Evolutionary conservation across 2,797 vertebrate species (phyloP).

Genomic region (Oreortyx pictus): DNA sequence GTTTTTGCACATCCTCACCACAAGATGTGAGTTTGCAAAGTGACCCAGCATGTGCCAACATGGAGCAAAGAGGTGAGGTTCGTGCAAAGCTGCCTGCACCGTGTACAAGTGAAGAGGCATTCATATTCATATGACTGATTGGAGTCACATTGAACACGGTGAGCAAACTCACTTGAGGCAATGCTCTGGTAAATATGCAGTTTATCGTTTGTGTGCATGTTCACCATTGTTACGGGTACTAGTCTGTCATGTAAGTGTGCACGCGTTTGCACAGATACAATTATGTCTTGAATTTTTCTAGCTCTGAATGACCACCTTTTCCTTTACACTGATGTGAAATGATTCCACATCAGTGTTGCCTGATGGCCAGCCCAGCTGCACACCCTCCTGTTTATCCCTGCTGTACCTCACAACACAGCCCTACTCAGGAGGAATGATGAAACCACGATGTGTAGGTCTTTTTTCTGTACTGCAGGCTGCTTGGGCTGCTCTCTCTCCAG

Average conservation of each 20-base stretch:
- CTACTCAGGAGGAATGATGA: background rate
- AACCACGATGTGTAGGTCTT: background rate
- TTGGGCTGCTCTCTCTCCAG: background rate
- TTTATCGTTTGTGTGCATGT: background rate
- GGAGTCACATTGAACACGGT: background rate
- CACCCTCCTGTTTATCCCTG: fast-evolving
- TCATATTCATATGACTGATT: background rate
- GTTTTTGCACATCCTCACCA: background rate
- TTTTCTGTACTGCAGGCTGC: background rate
- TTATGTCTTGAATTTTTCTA: background rate
- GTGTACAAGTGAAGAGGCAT: background rate
- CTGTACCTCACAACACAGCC: background rate
- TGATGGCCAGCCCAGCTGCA: background rate
- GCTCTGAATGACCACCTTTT: background rate
- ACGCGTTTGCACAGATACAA: background rate
- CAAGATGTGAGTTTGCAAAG: background rate
- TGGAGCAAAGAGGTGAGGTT: background rate
- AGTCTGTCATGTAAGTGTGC: background rate
- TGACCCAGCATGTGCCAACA: background rate
- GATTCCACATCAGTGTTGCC: fast-evolving
- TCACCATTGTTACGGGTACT: background rate
- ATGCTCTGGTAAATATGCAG: background rate
- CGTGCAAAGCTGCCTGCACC: background rate
- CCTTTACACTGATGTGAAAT: background rate
- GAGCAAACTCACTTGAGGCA: background rate